Evolutionary conservation across 2,113 vertebrate species (phyloP).

Genomic region (Eira barbara): DNA sequence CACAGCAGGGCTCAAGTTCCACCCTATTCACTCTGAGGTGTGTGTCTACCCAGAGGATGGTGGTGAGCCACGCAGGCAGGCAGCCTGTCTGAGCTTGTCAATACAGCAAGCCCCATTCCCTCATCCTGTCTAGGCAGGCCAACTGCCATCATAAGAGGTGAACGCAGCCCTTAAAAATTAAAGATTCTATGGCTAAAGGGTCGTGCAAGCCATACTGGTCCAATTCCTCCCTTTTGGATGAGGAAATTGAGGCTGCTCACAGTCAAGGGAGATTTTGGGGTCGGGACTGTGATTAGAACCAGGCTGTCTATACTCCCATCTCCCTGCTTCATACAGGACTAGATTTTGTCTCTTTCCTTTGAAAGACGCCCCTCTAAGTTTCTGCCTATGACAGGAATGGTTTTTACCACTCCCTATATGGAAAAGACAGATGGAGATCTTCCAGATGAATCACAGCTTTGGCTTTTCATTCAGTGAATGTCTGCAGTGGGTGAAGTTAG

Average conservation of each 20-base stretch:
- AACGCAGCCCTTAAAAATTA: not conserved
- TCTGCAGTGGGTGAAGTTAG: not conserved
- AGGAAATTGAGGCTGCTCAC: not conserved
- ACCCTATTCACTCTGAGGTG: not conserved
- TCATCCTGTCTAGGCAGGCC: not conserved
- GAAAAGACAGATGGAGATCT: not conserved
- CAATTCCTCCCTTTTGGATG: not conserved
- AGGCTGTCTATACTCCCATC: not conserved
- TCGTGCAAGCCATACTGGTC: not conserved
- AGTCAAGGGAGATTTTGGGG: not conserved
- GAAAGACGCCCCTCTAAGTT: not conserved
- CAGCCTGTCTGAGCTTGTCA: not conserved
- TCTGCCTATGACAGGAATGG: not conserved
- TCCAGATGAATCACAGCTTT: slow-evolving; percentile 23
- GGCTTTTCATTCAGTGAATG: slow-evolving; percentile 33
- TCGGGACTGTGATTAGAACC: not conserved
- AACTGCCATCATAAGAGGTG: not conserved
- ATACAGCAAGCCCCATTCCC: not conserved
- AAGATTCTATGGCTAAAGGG: not conserved
- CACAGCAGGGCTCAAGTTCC: not conserved
- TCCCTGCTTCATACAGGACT: not conserved
- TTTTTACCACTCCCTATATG: slow-evolving; percentile 30
- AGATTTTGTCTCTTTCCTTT: not conserved
- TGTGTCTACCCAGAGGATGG: not conserved
- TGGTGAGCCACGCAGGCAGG: not conserved